Evolutionary conservation across 2,113 vertebrate species (phyloP).

Genomic region (Odontesthes bonariensis): DNA sequence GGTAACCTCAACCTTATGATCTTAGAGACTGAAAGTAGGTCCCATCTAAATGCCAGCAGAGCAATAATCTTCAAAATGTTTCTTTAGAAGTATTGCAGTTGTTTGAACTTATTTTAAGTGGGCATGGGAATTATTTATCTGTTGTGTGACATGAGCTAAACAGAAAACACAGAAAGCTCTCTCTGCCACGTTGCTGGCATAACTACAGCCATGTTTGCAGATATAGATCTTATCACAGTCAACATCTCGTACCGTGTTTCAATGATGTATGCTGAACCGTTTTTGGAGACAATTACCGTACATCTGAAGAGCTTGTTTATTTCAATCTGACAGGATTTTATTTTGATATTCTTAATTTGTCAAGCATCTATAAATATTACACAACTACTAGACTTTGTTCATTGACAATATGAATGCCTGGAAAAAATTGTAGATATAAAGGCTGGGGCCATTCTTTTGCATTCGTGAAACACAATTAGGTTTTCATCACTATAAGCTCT

Average conservation of each 20-base stretch:
- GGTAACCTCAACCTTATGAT: slow-evolving; percentile 34
- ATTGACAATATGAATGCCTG: background rate
- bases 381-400: no score
- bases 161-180: background rate
- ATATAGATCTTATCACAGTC: background rate
- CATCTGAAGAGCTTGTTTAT: background rate
- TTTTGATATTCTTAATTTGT: background rate
- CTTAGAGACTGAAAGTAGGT: slow-evolving; percentile 46
- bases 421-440: background rate
- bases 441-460: background rate
- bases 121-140: background rate
- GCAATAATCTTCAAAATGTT: background rate
- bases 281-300: background rate
- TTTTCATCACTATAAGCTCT: background rate
- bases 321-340: background rate
- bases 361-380: background rate
- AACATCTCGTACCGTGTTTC: background rate
- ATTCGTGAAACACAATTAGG: background rate
- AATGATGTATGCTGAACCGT: background rate
- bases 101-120: background rate
- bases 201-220: background rate
- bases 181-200: background rate
- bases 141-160: background rate
- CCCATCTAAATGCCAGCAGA: background rate
- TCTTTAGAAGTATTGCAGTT: background rate